Evolutionary conservation across 2,797 vertebrate genomes (phyloP), one percentile per base, ranked within the genome.

Genomic region (Hybognathus amarus): DNA sequence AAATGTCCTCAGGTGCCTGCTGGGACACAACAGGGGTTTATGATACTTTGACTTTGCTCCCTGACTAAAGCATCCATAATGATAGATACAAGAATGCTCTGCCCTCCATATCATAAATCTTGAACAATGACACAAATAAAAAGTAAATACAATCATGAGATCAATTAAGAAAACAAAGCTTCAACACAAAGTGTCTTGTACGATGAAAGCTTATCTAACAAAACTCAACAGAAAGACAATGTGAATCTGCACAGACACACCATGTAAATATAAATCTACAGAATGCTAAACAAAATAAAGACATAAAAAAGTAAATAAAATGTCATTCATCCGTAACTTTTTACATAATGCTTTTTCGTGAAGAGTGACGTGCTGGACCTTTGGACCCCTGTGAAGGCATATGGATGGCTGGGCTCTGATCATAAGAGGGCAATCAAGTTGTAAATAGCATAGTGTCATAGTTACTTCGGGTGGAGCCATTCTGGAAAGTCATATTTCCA

Each of bases 1-100:
- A 77, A 81, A 27, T 33, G 80, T 74, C 54, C 42, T 74, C 45
- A 75, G 77, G 52, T 27, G 22, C 85, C 89, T 90, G 83, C 82
- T 47, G 82, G 68, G 81, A 85, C 50, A 64, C 30, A 54, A 54
- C 87, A 86, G 83, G 38, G 7, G 7, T 95, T 95, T 95, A 95
- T 94, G 90, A 86, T 90, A 74, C 87, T 91, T 94, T 93, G 95
- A 96, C 95, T 96, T 95, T 95, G 94, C 88, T 90, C 94, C 89
- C 87, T 83, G 84, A 83, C 83, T 82, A 83, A 42, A 56, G 67
- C 85, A 79, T 83, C 38, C 75, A 80, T 36, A 52, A 79, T n/a
- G 17, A 79, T 22, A 50, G 67, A n/a, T 27, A 40, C 45, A 66
- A 77, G 61, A 30, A 78, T 69, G 75, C 20, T 71, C 67, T 13